phyloP scores from a whole-genome alignment of 2,888 invertebrate genomes.

The Tillus elongatus region DNA sequence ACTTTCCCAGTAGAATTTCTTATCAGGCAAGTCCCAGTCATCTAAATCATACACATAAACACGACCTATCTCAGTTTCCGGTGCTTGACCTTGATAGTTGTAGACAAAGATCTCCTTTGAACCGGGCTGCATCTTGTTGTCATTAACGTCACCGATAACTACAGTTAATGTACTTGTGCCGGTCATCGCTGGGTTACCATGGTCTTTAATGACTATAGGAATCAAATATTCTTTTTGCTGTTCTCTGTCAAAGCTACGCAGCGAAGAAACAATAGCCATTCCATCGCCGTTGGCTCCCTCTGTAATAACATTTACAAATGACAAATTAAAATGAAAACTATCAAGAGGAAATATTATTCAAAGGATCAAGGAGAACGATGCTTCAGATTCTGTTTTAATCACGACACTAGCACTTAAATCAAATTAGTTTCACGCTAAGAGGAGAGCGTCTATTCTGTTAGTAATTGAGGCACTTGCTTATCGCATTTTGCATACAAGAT shows the following conservation, averaged over 20 bases:
- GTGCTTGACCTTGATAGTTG: slow-evolving; percentile 64
- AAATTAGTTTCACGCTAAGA: too few relatives aligned
- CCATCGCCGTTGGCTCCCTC: slow-evolving; percentile 96
- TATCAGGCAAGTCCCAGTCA: slow-evolving; percentile 97
- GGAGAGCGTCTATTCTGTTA: too few relatives aligned
- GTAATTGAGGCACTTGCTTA: too few relatives aligned
- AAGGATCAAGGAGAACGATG: too few relatives aligned
- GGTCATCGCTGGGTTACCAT: slow-evolving; percentile 92
- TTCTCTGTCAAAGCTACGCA: slow-evolving; percentile 89
- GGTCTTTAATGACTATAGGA: slow-evolving; percentile 95
- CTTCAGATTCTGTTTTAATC: too few relatives aligned
- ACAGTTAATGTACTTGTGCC: slow-evolving; percentile 93
- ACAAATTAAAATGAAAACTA: too few relatives aligned
- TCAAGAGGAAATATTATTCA: too few relatives aligned
- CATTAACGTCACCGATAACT: slow-evolving; percentile 95
- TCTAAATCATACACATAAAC: slow-evolving; percentile 97
- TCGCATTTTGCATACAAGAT: too few relatives aligned
- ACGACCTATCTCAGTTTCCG: slow-evolving; percentile 51
- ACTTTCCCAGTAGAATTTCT: slow-evolving; percentile 92
- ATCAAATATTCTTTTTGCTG: slow-evolving; percentile 93
- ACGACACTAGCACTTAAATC: too few relatives aligned
- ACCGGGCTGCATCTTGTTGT: slow-evolving; percentile 97
- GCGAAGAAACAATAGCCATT: slow-evolving; percentile 92
- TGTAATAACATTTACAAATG: too few relatives aligned
- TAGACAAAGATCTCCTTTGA: slow-evolving; percentile 95